phyloP scores from a whole-genome alignment of 2,797 vertebrate species.

The Hydrophis major region DNA sequence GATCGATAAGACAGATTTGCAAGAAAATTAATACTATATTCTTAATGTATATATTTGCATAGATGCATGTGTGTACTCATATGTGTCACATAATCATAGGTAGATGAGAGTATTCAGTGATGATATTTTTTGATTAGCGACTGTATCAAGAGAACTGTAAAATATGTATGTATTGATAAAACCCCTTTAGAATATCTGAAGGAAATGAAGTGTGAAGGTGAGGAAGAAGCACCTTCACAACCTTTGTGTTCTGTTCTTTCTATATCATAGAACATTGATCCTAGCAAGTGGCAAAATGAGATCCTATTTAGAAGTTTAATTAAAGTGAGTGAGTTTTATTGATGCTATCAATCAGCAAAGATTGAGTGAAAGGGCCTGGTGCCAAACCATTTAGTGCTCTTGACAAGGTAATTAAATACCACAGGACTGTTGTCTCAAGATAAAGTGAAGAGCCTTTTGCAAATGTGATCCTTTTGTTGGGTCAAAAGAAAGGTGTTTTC shows the following conservation, averaged over 20 bases:
- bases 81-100: slow-evolving; percentile 26
- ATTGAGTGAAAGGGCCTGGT: slow-evolving; percentile 47
- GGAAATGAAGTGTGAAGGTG: slow-evolving; percentile 70
- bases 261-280: slow-evolving; percentile 59
- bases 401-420: slow-evolving; percentile 68
- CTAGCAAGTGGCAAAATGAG: slow-evolving; percentile 54
- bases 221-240: slow-evolving; percentile 49
- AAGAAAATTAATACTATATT: not conserved
- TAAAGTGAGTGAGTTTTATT: slow-evolving; percentile 71
- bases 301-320: slow-evolving; percentile 70
- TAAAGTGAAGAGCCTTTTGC: slow-evolving; percentile 54
- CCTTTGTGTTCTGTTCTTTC: slow-evolving; percentile 44
- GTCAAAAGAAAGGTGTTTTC: slow-evolving; percentile 38
- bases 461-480: slow-evolving; percentile 49
- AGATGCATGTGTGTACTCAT: not conserved
- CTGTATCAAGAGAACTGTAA: slow-evolving; percentile 31
- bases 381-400: slow-evolving; percentile 57
- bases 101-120: slow-evolving; percentile 16
- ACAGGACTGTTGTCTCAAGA: slow-evolving; percentile 51
- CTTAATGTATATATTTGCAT: slow-evolving; percentile 2
- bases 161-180: slow-evolving; percentile 36
- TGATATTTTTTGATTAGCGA: slow-evolving; percentile 46
- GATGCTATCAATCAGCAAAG: slow-evolving; percentile 64
- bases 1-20: not conserved
- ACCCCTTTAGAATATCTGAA: slow-evolving; percentile 25